These are phyloP conservation scores for Myathropa florea DNA, from an alignment of 2,888 invertebrate species.

Conservation along the genomic window DNA sequence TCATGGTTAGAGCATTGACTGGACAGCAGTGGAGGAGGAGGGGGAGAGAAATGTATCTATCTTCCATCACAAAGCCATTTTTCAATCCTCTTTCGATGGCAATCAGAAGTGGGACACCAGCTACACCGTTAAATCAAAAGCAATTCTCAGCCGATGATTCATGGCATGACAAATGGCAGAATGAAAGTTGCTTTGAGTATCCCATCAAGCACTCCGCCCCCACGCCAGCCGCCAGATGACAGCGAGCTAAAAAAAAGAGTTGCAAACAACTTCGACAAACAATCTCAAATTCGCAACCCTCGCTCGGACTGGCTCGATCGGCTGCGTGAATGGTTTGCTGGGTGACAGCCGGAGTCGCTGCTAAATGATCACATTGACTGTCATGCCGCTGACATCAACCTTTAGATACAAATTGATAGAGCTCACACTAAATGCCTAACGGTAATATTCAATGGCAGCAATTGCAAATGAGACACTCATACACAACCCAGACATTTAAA, in stretches of 20 bases:
- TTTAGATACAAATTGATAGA: conserved; percentile 1
- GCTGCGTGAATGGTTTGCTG: background rate
- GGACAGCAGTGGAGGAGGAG: too few species aligned
- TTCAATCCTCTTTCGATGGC: conserved; percentile 1
- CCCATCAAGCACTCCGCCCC: conserved; percentile 19
- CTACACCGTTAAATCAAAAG: conserved; percentile 7
- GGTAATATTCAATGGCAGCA: conserved; percentile 56
- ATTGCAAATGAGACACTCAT: conserved; percentile 51
- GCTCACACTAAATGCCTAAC: conserved; percentile 46
- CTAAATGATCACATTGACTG: conserved; percentile 32
- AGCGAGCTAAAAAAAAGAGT: background rate
- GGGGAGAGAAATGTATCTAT: too few species aligned
- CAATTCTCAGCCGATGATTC: conserved; percentile 27
- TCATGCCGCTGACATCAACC: conserved; percentile 43
- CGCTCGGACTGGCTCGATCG: background rate
- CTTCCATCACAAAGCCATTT: background rate
- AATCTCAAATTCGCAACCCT: background rate
- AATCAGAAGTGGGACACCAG: conserved; percentile 21
- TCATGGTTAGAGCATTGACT: background rate
- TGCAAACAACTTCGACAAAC: conserved; percentile 27
- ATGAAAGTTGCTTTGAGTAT: conserved; percentile 7
- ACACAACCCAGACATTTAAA: conserved; percentile 64
- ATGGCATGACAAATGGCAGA: background rate
- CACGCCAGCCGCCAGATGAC: background rate
- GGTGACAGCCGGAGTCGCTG: background rate